Base-by-base conservation (phyloP, 2,888 invertebrate genomes). In the Kuschelorhynchus macadamiae region DNA sequence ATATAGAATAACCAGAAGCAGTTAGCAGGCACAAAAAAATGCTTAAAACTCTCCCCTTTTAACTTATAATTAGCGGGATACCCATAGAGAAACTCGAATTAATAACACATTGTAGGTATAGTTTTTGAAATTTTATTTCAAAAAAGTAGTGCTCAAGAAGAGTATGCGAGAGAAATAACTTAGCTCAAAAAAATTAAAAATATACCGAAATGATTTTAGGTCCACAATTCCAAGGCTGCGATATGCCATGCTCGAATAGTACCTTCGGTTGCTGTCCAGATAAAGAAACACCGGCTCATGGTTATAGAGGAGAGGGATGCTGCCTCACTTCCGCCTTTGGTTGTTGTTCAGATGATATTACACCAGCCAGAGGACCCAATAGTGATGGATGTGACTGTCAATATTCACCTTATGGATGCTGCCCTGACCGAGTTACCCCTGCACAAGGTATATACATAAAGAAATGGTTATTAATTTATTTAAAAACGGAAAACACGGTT, bases 331-430 rank as follows among this genome's bases (percentile, higher is more conserved):
- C 65, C 12, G 84, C 87, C 2, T 92, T 87, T 80, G 95, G 96
- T n/a, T 98, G 97, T 83, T 98, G 97, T 77, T 93, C 93, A 0
- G 97, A 98, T 79, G 93, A 95, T 79, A 89, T 92, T 75, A 88
- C 90, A 42, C 87, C 92, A 1, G 96, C 97, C 3, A 87, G 89
- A 70, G 97, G 97, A 70, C 91, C 93, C 0, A 87, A 91, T 77
- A 84, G 88, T 30, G 89, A 92, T 84, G 91, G 92, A 14, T 96
- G 96, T 77, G 91, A 90, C 11, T 97, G 97, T 77, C 87, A 90
- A 71, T 87, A 89, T 72, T 87, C 93, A 0, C 89, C 88, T 14
- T 93, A 90, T 77, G 92, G 95, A 0, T 97, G 97, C 81, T 97
- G 97, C 78, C 92, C 94, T 0, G 95, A 96, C 84, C 91, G 93